These are phyloP conservation scores for Zenarchopterus dispar DNA, from an alignment of 2,797 vertebrate genomes.

Conservation along the genomic window DNA sequence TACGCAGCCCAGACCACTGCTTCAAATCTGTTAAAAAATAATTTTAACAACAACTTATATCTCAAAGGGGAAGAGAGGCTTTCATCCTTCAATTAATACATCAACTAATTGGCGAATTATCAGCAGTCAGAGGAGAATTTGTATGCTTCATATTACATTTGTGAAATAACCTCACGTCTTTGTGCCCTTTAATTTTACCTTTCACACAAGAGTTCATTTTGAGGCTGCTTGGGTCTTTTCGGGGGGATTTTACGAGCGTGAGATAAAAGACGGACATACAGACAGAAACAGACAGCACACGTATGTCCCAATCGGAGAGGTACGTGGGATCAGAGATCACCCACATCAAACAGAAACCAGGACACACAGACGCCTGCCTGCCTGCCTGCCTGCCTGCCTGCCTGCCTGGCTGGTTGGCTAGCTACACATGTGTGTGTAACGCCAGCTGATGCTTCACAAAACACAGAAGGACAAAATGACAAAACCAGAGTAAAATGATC, in stretches of 20 bases:
- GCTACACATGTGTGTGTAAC: slow-evolving; percentile 36
- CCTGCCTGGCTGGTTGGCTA: slow-evolving; percentile 43
- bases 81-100: slow-evolving; percentile 49
- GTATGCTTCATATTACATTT: slow-evolving; percentile 13
- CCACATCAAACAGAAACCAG: slow-evolving; percentile 78
- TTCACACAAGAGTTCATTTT: slow-evolving; percentile 10
- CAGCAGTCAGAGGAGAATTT: slow-evolving; percentile 22
- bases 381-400: slow-evolving; percentile 58
- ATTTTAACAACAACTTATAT: slow-evolving; percentile 33
- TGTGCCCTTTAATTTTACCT: slow-evolving; percentile 17
- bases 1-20: slow-evolving; percentile 22
- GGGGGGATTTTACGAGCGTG: slow-evolving; percentile 8
- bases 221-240: slow-evolving; percentile 6
- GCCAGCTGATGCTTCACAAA: slow-evolving; percentile 45
- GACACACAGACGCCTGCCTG: slow-evolving; percentile 78
- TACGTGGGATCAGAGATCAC: slow-evolving; percentile 82
- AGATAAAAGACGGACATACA: slow-evolving; percentile 6
- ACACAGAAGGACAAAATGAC: slow-evolving; percentile 1
- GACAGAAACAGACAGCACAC: slow-evolving; percentile 26
- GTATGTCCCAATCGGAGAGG: slow-evolving; percentile 63
- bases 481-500: slow-evolving; percentile 25
- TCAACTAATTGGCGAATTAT: slow-evolving; percentile 55
- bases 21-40: slow-evolving; percentile 40
- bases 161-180: slow-evolving; percentile 3
- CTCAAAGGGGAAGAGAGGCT: slow-evolving; percentile 30